Conservation (phyloP, 2,888 invertebrate species). For the Pheosia gnoma region DNA sequence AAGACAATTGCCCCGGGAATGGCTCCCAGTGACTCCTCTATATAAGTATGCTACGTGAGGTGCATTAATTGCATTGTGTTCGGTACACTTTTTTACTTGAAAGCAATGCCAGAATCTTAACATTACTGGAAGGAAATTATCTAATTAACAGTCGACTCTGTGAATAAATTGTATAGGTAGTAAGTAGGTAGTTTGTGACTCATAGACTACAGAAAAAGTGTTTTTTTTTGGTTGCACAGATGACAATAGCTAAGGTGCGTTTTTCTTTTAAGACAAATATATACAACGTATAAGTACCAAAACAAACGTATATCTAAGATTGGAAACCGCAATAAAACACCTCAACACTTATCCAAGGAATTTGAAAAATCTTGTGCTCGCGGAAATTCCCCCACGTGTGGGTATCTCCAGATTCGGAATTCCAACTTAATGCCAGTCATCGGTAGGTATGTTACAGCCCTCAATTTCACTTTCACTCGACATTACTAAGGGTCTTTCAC, state of each 20-base stretch:
- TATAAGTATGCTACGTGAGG: conserved; percentile 40
- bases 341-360: conserved; percentile 8
- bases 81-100: conserved; percentile 8
- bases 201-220: no score
- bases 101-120: no score
- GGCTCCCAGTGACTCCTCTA: conserved; percentile 34
- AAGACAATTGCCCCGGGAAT: conserved; percentile 38
- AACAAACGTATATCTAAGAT: not conserved
- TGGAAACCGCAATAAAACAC: conserved; percentile 2
- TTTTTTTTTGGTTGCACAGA: no score
- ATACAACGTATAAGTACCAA: no score
- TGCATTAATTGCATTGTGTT: conserved; percentile 25
- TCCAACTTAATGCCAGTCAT: conserved; percentile 48
- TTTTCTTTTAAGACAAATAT: no score
- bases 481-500: conserved; percentile 24
- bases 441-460: conserved; percentile 36
- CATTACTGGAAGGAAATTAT: no score
- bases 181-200: no score
- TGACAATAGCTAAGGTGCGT: no score
- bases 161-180: no score
- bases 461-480: conserved; percentile 46
- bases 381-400: conserved; percentile 22
- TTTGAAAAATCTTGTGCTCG: conserved; percentile 21
- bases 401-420: conserved; percentile 25
- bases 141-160: no score